phyloP scores from a whole-genome alignment of 2,113 vertebrate species.

The Athene noctua region DNA sequence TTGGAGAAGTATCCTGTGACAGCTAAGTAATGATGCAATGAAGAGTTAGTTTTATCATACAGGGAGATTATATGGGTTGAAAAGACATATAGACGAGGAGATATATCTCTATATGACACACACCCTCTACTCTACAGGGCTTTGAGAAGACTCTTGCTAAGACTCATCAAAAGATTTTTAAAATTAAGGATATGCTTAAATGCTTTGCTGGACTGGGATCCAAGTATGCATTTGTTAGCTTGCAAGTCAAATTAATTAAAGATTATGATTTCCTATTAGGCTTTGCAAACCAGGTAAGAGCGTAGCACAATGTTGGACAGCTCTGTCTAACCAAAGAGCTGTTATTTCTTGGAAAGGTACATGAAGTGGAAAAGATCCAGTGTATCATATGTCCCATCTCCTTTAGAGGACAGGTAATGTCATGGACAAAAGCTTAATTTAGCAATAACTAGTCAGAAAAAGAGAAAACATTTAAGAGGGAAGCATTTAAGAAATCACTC shows the following conservation, averaged over 20 bases:
- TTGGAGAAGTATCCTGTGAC: neutral
- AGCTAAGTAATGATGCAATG: neutral
- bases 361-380: neutral
- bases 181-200: neutral
- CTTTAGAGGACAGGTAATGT: neutral
- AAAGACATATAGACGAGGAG: neutral
- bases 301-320: neutral
- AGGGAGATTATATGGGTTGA: neutral
- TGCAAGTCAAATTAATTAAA: neutral
- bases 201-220: neutral
- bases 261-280: neutral
- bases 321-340: neutral
- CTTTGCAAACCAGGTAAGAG: neutral
- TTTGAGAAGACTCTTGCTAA: neutral
- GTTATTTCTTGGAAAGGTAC: neutral
- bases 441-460: neutral
- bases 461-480: neutral
- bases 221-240: neutral
- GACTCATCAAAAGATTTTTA: neutral
- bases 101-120: neutral
- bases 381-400: neutral
- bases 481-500: neutral
- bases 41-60: neutral
- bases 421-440: neutral
- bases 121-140: neutral